phyloP scores from a whole-genome alignment of 2,888 invertebrate species.

The Drosophila meridionalis region DNA sequence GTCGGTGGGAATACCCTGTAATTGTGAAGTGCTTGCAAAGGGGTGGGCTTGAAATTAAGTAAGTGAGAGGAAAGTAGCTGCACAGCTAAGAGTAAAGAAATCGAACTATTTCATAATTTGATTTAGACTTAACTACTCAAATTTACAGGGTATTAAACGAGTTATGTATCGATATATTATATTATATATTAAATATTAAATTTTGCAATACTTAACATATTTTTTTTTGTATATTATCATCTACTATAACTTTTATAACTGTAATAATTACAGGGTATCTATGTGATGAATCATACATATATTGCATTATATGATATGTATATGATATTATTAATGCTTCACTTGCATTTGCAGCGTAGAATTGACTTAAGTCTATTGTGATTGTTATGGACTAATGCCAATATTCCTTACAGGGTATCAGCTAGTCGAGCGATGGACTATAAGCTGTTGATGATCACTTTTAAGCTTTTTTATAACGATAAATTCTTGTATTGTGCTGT shows the following conservation, averaged over 20 bases:
- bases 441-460: no score
- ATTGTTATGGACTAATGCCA: no score
- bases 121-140: not conserved
- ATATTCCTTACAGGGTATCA: not conserved
- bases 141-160: not conserved
- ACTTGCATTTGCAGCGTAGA: not conserved
- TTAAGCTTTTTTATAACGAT: no score
- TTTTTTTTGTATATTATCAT: not conserved
- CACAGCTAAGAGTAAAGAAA: not conserved
- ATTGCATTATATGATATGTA: not conserved
- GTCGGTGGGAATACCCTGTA: constrained; percentile 35
- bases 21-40: rapidly evolving
- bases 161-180: not conserved
- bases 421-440: not conserved
- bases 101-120: not conserved
- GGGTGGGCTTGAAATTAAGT: not conserved
- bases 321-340: no score
- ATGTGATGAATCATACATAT: no score
- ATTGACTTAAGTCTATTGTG: not conserved
- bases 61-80: not conserved
- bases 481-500: not conserved
- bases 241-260: no score
- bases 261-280: not conserved
- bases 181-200: not conserved
- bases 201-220: no score